phyloP scores from a whole-genome alignment of 2,113 vertebrate species.

The Grammomys surdaster region DNA sequence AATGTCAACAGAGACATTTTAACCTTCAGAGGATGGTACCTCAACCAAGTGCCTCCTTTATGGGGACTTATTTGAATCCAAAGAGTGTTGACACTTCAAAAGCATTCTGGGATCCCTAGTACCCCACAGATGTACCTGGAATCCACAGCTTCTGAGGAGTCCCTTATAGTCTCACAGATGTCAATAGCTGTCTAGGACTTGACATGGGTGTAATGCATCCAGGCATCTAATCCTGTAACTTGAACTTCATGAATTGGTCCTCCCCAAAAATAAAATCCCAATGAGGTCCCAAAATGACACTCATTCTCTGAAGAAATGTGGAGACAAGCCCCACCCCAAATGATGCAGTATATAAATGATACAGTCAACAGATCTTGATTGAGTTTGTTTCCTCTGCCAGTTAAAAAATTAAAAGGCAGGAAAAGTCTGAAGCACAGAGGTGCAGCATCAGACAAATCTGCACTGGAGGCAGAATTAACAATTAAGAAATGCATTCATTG shows the following conservation, averaged over 20 bases:
- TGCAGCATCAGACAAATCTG: background rate
- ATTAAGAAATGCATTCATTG: background rate
- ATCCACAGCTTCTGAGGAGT: background rate
- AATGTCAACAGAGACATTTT: background rate
- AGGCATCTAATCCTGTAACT: background rate
- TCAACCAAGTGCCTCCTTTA: background rate
- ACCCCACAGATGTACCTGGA: background rate
- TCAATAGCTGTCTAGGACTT: background rate
- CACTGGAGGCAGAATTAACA: background rate
- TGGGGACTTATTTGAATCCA: background rate
- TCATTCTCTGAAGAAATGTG: background rate
- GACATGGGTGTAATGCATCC: background rate
- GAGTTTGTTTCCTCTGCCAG: background rate
- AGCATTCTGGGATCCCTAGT: background rate
- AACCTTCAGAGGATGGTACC: background rate
- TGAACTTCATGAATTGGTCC: background rate
- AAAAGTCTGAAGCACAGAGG: background rate
- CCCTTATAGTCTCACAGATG: background rate
- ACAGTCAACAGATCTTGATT: background rate
- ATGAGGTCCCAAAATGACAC: background rate
- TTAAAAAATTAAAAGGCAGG: background rate
- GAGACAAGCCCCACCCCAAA: background rate
- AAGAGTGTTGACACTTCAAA: background rate
- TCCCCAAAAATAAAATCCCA: background rate
- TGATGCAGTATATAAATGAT: background rate